Evolutionary conservation across 2,888 invertebrate species (phyloP), one percentile per base, ranked within the genome.

Genomic region (Apoderus coryli): DNA sequence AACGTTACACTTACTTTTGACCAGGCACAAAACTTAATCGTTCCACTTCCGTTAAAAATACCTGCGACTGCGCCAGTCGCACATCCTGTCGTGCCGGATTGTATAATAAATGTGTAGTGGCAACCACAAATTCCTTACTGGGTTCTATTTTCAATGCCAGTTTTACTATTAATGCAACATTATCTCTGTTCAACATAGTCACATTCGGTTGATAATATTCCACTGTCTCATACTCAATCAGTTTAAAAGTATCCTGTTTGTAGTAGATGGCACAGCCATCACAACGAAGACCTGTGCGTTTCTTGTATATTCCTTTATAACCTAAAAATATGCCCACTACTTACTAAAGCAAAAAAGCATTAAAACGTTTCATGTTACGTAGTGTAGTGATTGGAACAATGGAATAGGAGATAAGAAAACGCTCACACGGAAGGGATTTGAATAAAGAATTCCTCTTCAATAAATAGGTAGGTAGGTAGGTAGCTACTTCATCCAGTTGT

Each of bases 191-290:
- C 16, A 92, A 57, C 4, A 80, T 50, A 11, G 67, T 57, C 12
- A 74, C 51, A n/a, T 64, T 64, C 14, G 72, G 65, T 41, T 67
- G 65, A 43, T 59, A 65, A 47, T 70, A 76, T 56, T 90, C 84
- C 25, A 95, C 78, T 27, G 65, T 65, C 0, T 67, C 56, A 31
- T 71, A 63, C 24, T 76, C 71, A 3, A 75, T 47, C 31, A 88
- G 52, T 24, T 66, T 58, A 43, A 95, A 81, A 32, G 71, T 60
- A 11, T 67, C 57, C 5, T 57, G 53, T 44, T 75, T 78, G 54
- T 73, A 93, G 50, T 85, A 80, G 23, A 92, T 78, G 1, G 92
- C 88, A 56, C 93, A 86, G 0, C 96, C 96, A 57, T 98, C 96
- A 6, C 63, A 61, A 44, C 82, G 72, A 16, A 61, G 59, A 1